Evolutionary conservation across 1,140 invertebrate genomes (phyloP).

Genomic region (Pogonomyrmex californicus): DNA sequence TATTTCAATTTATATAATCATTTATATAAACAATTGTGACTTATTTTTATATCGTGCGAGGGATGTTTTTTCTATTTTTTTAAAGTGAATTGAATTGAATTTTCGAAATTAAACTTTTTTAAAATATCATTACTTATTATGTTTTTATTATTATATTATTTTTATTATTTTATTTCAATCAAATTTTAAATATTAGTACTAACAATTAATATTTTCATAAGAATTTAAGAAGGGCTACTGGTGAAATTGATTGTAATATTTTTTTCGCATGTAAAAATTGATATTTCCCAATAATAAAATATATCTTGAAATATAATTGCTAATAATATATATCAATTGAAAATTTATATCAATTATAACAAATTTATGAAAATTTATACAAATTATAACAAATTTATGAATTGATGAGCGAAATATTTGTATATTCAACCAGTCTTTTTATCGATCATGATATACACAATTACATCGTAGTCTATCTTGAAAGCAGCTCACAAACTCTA

Average conservation of each 20-base stretch:
- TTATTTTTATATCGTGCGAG: neutral
- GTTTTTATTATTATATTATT: neutral
- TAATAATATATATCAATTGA: neutral
- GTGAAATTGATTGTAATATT: constrained; percentile 10
- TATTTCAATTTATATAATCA: constrained; percentile 26
- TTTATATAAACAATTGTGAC: neutral
- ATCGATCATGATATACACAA: constrained; percentile 76
- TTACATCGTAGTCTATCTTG: constrained; percentile 11
- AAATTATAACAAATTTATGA: neutral
- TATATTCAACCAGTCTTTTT: constrained; percentile 83
- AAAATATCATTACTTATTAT: no score
- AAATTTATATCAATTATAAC: constrained; percentile 1
- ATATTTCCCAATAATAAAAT: neutral
- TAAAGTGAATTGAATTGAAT: no score
- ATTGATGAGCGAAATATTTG: constrained; percentile 46
- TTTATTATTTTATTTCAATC: neutral
- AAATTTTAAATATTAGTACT: neutral
- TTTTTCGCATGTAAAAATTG: neutral
- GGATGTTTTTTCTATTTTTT: neutral
- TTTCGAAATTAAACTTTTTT: no score
- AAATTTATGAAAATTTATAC: constrained; percentile 10
- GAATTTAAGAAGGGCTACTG: neutral
- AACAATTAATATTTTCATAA: neutral
- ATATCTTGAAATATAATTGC: neutral
- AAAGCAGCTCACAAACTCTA: neutral